Percentiles rank a stretch among this genome's conserved stretches.
Conservation (phyloP, 2,113 vertebrate species). For the Scytalopus superciliaris region DNA sequence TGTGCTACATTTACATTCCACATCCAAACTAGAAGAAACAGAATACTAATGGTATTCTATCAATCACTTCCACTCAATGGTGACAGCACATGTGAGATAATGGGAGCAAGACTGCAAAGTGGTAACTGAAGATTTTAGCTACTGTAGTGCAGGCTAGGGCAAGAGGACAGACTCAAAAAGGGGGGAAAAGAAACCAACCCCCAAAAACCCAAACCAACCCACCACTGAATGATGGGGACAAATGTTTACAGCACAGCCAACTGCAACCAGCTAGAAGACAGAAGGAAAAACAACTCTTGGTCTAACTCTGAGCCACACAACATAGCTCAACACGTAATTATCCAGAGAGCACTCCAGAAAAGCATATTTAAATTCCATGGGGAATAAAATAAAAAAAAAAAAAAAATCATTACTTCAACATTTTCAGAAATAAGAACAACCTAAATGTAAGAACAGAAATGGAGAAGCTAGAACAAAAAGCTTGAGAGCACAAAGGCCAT, state of each 20-base stretch:
- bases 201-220: neutral
- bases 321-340: neutral
- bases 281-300: neutral
- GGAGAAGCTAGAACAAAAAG: neutral
- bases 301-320: neutral
- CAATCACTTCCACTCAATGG: neutral
- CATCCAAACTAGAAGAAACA: neutral
- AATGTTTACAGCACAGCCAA: neutral
- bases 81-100: neutral
- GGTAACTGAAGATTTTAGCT: neutral
- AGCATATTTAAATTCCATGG: neutral
- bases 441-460: neutral
- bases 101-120: neutral
- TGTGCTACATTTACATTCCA: neutral
- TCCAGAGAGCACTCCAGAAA: neutral
- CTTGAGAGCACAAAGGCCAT: neutral
- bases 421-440: neutral
- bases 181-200: neutral
- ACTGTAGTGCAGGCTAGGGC: neutral
- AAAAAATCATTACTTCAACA: neutral
- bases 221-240: neutral
- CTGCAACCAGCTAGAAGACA: neutral
- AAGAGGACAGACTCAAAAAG: neutral
- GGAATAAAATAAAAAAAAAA: neutral
- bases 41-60: neutral